These are phyloP conservation scores for Apamea crenata DNA, from an alignment of 2,888 invertebrate genomes.

Conservation along the genomic window DNA sequence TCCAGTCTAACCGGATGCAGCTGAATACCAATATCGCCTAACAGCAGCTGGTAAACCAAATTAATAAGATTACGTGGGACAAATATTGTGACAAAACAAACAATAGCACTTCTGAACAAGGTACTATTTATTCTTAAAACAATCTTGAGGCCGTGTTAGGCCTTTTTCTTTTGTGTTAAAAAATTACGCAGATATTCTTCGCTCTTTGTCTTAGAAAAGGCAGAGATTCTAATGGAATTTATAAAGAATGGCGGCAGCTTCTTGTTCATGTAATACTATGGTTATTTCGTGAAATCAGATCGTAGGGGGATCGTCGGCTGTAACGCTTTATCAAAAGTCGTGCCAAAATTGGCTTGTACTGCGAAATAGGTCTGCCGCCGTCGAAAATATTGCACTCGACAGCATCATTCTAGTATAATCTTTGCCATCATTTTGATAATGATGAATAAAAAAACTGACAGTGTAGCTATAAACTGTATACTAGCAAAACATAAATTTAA, in stretches of 20 bases:
- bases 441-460: neutral
- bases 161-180: neutral
- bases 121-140: neutral
- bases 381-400: constrained; percentile 2
- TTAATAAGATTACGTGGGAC: neutral
- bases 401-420: neutral
- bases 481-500: neutral
- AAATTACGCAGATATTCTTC: neutral
- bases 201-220: neutral
- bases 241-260: neutral
- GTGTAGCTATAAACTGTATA: neutral
- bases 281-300: neutral
- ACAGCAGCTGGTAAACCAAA: neutral
- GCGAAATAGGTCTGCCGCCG: neutral
- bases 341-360: constrained; percentile 22
- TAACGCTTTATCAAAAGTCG: constrained; percentile 16
- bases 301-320: neutral
- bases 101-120: neutral
- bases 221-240: neutral
- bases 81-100: neutral
- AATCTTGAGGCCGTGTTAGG: neutral
- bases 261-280: neutral
- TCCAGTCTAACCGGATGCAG: too few species aligned
- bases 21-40: too few species aligned
- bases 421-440: neutral